Conservation (phyloP, 2,797 vertebrate genomes). For the Lacerta viridis region DNA sequence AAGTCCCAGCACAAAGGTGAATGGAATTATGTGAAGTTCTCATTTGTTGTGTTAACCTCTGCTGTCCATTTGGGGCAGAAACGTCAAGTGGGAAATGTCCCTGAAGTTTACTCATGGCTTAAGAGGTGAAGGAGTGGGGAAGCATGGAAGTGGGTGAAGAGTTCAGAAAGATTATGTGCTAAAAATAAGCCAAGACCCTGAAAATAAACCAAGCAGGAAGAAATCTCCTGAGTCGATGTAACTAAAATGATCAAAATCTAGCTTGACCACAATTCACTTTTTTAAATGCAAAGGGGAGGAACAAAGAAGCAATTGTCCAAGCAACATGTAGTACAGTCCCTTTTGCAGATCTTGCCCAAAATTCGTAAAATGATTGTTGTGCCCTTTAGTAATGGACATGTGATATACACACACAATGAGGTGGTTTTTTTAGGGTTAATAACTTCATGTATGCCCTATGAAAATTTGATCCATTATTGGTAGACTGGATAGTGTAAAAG, state of each 20-base stretch:
- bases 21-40: background rate
- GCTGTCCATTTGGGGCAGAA: background rate
- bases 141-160: slow-evolving; percentile 45
- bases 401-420: no score
- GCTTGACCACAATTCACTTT: background rate
- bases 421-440: no score
- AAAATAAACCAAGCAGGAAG: background rate
- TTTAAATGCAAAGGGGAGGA: background rate
- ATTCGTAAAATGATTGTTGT: slow-evolving; percentile 7
- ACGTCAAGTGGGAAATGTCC: slow-evolving; percentile 13
- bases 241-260: slow-evolving; percentile 15
- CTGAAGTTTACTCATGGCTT: fast-evolving
- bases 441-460: background rate
- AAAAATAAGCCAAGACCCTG: slow-evolving; percentile 33
- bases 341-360: background rate
- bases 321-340: background rate
- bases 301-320: slow-evolving; percentile 24
- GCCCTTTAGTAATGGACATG: background rate
- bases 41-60: slow-evolving; percentile 67
- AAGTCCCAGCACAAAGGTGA: slow-evolving; percentile 28
- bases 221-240: slow-evolving; percentile 18
- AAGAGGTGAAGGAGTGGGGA: background rate
- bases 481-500: background rate
- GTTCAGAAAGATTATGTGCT: slow-evolving; percentile 64
- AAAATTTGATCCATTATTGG: background rate